Evolutionary conservation across 2,797 vertebrate genomes (phyloP).

Genomic region (Tapirus indicus): DNA sequence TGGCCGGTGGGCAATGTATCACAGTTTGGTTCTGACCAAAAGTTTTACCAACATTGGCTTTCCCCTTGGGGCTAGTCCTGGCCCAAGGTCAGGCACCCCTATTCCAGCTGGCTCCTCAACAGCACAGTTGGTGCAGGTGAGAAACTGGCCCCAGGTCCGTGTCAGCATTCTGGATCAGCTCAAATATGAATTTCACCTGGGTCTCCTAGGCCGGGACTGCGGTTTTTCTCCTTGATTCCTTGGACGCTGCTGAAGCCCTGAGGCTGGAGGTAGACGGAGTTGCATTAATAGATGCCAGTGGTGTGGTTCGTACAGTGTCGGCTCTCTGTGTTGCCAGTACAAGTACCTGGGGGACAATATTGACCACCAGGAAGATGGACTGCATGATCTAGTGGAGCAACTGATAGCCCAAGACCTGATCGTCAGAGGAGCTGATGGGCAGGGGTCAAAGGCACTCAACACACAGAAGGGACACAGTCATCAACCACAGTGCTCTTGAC

Average conservation of each 20-base stretch:
- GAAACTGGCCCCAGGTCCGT: conserved; percentile 87
- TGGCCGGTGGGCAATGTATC: not conserved
- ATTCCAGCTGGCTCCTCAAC: not conserved
- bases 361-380: not conserved
- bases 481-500: not conserved
- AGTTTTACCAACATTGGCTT: not conserved
- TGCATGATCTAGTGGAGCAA: not conserved
- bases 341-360: conserved; percentile 87
- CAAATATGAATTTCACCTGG: conserved; percentile 92
- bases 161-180: conserved; percentile 95
- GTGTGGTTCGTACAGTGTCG: conserved; percentile 92
- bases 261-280: conserved; percentile 88
- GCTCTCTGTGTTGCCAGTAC: conserved; percentile 94
- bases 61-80: not conserved
- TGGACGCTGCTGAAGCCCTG: conserved; percentile 92
- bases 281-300: conserved; percentile 92
- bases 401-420: not conserved
- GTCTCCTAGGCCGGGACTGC: conserved; percentile 92
- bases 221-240: conserved; percentile 95
- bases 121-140: conserved; percentile 92
- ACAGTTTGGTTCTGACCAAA: not conserved
- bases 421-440: not conserved
- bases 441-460: not conserved
- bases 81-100: not conserved
- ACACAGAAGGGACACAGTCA: not conserved